phyloP scores from a whole-genome alignment of 2,888 invertebrate species.

The Hydroisotoma schaefferi region DNA sequence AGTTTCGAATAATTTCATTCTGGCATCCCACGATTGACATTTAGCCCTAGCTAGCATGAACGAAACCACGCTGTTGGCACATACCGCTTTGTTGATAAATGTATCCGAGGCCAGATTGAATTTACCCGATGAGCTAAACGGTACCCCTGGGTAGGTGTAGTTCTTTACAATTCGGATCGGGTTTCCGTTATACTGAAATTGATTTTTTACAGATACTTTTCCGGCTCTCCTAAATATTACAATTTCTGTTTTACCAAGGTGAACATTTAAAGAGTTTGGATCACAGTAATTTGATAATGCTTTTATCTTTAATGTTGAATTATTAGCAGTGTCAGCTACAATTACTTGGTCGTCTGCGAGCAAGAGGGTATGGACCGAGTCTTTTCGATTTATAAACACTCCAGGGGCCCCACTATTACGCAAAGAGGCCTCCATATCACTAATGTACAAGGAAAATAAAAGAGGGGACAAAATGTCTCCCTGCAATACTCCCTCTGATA shows the following conservation, averaged over 20 bases:
- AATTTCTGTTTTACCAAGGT: conserved; percentile 29
- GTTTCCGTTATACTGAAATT: conserved; percentile 16
- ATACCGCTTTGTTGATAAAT: conserved; percentile 9
- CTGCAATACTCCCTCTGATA: not conserved
- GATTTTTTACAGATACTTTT: not conserved
- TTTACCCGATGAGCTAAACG: conserved; percentile 2
- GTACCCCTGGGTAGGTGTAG: conserved; percentile 25
- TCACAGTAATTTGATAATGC: conserved; percentile 12
- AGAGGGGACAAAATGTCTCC: not conserved
- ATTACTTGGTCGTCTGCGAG: conserved; percentile 31
- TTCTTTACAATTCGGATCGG: conserved; percentile 14
- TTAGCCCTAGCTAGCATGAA: not conserved
- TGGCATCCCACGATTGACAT: not conserved
- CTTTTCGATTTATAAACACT: not conserved
- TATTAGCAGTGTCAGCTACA: conserved; percentile 4
- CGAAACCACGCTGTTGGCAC: not conserved
- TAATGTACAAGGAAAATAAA: not conserved
- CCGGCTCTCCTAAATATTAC: conserved; percentile 28
- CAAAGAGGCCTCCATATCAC: not conserved
- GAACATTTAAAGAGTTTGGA: conserved; percentile 2
- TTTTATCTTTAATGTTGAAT: conserved; percentile 23
- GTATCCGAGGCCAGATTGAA: conserved; percentile 3
- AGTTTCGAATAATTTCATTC: not conserved
- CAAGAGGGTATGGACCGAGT: not conserved
- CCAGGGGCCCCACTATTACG: not conserved